Evolutionary conservation across 2,888 invertebrate genomes (phyloP).

Genomic region (Lepeophtheirus nordmannii): DNA sequence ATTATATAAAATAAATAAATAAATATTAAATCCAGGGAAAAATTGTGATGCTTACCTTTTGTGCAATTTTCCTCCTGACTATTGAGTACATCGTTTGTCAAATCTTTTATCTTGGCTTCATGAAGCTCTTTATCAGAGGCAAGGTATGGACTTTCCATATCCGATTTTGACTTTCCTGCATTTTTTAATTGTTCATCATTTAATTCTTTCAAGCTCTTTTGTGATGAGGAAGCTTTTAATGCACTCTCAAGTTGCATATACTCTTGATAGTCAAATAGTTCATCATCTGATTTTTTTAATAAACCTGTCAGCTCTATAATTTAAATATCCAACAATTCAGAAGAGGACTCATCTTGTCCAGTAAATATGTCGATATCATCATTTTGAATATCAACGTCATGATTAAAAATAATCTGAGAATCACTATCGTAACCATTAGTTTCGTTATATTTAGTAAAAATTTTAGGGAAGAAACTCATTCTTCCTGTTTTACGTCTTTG

Average conservation of each 20-base stretch:
- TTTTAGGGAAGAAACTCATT: neutral
- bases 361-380: too few species aligned
- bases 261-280: conserved; percentile 42
- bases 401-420: too few species aligned
- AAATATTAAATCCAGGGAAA: too few species aligned
- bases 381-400: too few species aligned
- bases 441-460: neutral
- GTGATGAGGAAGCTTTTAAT: conserved; percentile 29
- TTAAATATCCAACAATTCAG: too few species aligned
- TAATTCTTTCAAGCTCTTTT: neutral
- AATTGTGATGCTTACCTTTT: too few species aligned
- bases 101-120: neutral
- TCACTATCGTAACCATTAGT: too few species aligned
- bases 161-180: neutral
- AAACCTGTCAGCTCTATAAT: too few species aligned
- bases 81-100: neutral
- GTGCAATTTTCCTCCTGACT: too few species aligned
- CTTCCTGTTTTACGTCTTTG: neutral
- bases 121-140: conserved; percentile 12
- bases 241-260: conserved; percentile 47
- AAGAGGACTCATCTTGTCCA: too few species aligned
- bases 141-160: conserved; percentile 17
- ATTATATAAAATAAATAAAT: too few species aligned
- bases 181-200: neutral
- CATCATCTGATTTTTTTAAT: conserved; percentile 39